These are phyloP conservation scores for Collichthys lucidus DNA, from an alignment of 2,113 vertebrate genomes.

Conservation along the genomic window DNA sequence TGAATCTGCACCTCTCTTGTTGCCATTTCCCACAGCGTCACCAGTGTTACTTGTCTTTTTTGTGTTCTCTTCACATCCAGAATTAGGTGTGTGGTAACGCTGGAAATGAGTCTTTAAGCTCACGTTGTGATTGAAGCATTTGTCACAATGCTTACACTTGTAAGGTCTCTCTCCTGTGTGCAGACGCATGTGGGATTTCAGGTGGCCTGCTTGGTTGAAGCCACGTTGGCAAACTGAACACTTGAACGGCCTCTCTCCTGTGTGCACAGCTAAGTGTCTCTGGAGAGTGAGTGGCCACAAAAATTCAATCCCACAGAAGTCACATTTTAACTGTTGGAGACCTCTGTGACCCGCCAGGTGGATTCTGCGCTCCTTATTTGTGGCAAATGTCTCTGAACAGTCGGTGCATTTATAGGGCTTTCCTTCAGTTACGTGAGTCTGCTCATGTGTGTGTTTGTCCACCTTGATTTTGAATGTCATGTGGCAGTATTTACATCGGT, in stretches of 20 bases:
- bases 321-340: slow-evolving; percentile 44
- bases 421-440: slow-evolving; percentile 35
- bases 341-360: slow-evolving; percentile 59
- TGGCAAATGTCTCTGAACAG: slow-evolving; percentile 51
- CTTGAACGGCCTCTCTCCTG: slow-evolving; percentile 51
- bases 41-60: background rate
- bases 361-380: slow-evolving; percentile 22
- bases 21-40: background rate
- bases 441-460: slow-evolving; percentile 60
- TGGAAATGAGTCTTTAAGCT: slow-evolving; percentile 67
- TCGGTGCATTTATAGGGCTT: slow-evolving; percentile 64
- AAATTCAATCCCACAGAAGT: slow-evolving; percentile 59
- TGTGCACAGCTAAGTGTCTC: slow-evolving; percentile 62
- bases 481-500: slow-evolving; percentile 68
- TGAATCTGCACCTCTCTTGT: background rate
- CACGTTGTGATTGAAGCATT: slow-evolving; percentile 73
- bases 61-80: background rate
- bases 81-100: slow-evolving; percentile 31
- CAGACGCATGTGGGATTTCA: slow-evolving; percentile 75
- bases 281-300: background rate
- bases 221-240: slow-evolving; percentile 64
- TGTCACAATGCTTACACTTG: slow-evolving; percentile 67
- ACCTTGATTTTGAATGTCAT: slow-evolving; percentile 53
- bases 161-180: slow-evolving; percentile 71
- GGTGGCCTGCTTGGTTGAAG: slow-evolving; percentile 64